Percentiles rank a stretch among this genome's conserved stretches.
Evolutionary conservation across 2,113 vertebrate species (phyloP).

Genomic region (Myanophis thanlyinensis): DNA sequence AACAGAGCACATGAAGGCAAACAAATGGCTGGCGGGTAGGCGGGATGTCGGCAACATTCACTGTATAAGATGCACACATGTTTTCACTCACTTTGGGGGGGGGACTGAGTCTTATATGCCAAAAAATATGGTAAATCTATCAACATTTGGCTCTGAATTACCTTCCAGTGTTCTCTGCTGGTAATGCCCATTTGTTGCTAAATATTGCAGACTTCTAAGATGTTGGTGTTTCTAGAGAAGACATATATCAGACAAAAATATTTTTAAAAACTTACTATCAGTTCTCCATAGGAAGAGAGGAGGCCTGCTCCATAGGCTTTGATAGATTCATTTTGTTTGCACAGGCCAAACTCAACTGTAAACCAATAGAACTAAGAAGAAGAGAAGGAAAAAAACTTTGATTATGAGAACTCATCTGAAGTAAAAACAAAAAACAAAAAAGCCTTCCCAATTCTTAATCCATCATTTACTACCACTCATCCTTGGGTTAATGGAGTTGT

Average conservation of each 20-base stretch:
- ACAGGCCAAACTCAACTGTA: conserved; percentile 80
- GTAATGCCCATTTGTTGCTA: neutral
- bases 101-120: too few relatives aligned
- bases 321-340: conserved; percentile 74
- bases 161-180: conserved; percentile 59
- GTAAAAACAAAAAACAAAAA: neutral
- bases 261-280: conserved; percentile 67
- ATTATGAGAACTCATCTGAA: neutral
- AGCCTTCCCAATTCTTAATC: neutral
- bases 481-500: neutral
- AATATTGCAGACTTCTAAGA: neutral
- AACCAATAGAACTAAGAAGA: conserved; percentile 79
- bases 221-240: neutral
- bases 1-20: too few relatives aligned
- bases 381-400: neutral
- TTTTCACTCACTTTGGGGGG: too few relatives aligned
- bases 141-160: conserved; percentile 46
- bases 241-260: neutral
- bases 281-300: conserved; percentile 79
- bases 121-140: too few relatives aligned
- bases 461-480: neutral
- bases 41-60: too few relatives aligned
- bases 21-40: too few relatives aligned
- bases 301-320: conserved; percentile 80
- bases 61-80: too few relatives aligned